Conservation (phyloP, 2,888 invertebrate species). For the Euclidia mi region DNA sequence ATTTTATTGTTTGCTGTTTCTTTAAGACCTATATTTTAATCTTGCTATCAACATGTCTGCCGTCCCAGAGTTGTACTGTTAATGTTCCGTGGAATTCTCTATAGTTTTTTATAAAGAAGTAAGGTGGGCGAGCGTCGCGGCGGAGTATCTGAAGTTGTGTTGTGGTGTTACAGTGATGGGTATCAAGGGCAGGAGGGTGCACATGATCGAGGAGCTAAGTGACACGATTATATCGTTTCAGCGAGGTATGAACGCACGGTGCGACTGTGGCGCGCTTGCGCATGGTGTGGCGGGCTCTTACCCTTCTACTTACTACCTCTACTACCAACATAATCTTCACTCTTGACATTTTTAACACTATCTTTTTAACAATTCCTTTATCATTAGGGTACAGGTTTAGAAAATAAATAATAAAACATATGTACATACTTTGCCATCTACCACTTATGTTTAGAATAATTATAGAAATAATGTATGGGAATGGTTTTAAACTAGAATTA, state of each 20-base stretch:
- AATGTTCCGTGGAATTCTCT: slow-evolving; percentile 15
- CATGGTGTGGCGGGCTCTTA: slow-evolving; percentile 82
- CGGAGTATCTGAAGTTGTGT: slow-evolving; percentile 74
- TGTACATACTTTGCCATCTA: slow-evolving; percentile 26
- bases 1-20: slow-evolving; percentile 23
- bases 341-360: slow-evolving; percentile 43
- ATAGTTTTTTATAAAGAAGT: slow-evolving; percentile 26
- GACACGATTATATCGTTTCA: slow-evolving; percentile 99
- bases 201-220: slow-evolving; percentile 99
- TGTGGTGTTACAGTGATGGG: slow-evolving; percentile 97
- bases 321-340: slow-evolving; percentile 38
- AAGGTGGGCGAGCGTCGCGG: slow-evolving; percentile 24
- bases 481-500: slow-evolving; percentile 34
- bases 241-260: slow-evolving; percentile 95
- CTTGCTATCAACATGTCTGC: slow-evolving; percentile 31
- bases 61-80: slow-evolving; percentile 8
- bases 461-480: slow-evolving; percentile 42
- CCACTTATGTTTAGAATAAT: slow-evolving; percentile 32
- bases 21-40: slow-evolving; percentile 20
- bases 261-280: slow-evolving; percentile 71
- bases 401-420: slow-evolving; percentile 1
- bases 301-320: no score
- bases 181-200: slow-evolving; percentile 99
- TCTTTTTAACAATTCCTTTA: slow-evolving; percentile 24
- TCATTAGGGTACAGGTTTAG: slow-evolving; percentile 6